Percentiles rank a stretch among this genome's conserved stretches.
These are phyloP conservation scores for Mythimna albipuncta DNA, from an alignment of 2,888 invertebrate genomes.

Conservation along the genomic window DNA sequence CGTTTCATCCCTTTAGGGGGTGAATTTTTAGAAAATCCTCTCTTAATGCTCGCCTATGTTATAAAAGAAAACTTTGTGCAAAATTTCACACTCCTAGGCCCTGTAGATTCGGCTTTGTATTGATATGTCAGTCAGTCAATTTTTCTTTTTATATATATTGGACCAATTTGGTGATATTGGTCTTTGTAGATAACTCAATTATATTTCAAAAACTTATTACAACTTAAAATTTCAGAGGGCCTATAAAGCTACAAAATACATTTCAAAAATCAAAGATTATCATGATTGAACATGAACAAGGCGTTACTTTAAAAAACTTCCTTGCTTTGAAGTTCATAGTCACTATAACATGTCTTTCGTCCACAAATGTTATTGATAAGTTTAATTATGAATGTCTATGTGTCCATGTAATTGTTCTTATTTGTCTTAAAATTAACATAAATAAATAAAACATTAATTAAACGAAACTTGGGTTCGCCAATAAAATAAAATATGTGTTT, in stretches of 20 bases:
- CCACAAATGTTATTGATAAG: constrained; percentile 35
- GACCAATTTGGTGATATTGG: too few relatives aligned
- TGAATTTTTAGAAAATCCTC: too few relatives aligned
- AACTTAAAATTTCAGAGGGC: neutral
- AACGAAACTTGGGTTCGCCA: constrained; percentile 18
- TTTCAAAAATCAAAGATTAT: too few relatives aligned
- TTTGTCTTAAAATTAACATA: constrained; percentile 11
- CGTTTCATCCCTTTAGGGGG: too few relatives aligned
- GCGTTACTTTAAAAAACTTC: neutral
- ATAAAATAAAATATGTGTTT: constrained; percentile 35
- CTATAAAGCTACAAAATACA: too few relatives aligned
- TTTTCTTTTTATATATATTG: too few relatives aligned
- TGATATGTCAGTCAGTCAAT: too few relatives aligned
- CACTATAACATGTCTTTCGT: constrained; percentile 34
- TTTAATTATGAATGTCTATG: constrained; percentile 24
- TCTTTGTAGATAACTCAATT: neutral
- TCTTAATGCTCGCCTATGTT: too few relatives aligned
- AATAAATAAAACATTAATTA: neutral
- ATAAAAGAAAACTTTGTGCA: too few relatives aligned
- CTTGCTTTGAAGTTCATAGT: neutral
- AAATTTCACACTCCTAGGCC: too few relatives aligned
- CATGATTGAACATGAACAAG: too few relatives aligned
- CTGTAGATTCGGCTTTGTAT: too few relatives aligned
- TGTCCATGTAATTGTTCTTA: constrained; percentile 7
- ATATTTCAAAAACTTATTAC: neutral